Conservation (phyloP, 2,888 invertebrate genomes). For the Ennomos quercinarius region DNA sequence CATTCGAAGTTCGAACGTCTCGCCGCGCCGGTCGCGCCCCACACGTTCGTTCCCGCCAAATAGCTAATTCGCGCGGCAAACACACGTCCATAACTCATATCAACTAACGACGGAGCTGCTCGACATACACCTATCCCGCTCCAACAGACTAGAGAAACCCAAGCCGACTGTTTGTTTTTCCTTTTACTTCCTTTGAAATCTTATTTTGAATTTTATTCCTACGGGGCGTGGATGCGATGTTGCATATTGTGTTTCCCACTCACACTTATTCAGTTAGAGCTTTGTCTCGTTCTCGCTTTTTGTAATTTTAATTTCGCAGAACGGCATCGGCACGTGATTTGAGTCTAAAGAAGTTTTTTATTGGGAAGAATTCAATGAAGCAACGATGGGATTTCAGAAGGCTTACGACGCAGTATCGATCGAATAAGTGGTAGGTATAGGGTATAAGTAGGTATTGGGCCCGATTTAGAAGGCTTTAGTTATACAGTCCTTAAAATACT, state of each 20-base stretch:
- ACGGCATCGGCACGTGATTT: slow-evolving; percentile 82
- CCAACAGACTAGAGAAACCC: slow-evolving; percentile 78
- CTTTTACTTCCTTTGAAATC: slow-evolving; percentile 83
- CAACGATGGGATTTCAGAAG: slow-evolving; percentile 66
- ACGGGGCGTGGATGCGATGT: slow-evolving; percentile 85
- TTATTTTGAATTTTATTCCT: slow-evolving; percentile 84
- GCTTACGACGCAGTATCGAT: slow-evolving; percentile 61
- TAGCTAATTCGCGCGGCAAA: slow-evolving; percentile 82
- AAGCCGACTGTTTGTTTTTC: slow-evolving; percentile 78
- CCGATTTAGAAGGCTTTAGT: too few relatives aligned
- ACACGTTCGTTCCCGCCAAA: slow-evolving; percentile 76
- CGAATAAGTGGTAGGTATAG: slow-evolving; percentile 29
- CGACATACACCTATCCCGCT: slow-evolving; percentile 68
- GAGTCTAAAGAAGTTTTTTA: slow-evolving; percentile 78
- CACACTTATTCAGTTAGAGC: slow-evolving; percentile 59
- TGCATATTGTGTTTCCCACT: slow-evolving; percentile 85
- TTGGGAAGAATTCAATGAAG: slow-evolving; percentile 75
- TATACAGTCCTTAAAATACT: too few relatives aligned
- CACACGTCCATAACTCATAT: slow-evolving; percentile 83
- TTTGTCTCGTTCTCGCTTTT: slow-evolving; percentile 77
- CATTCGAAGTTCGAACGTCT: slow-evolving; percentile 39
- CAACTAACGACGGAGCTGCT: slow-evolving; percentile 69
- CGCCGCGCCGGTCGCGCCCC: slow-evolving; percentile 69
- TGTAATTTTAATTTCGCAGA: slow-evolving; percentile 84
- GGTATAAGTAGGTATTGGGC: too few relatives aligned